Base-by-base conservation (phyloP, 2,888 invertebrate species). In the Teinopalpus imperialis region DNA sequence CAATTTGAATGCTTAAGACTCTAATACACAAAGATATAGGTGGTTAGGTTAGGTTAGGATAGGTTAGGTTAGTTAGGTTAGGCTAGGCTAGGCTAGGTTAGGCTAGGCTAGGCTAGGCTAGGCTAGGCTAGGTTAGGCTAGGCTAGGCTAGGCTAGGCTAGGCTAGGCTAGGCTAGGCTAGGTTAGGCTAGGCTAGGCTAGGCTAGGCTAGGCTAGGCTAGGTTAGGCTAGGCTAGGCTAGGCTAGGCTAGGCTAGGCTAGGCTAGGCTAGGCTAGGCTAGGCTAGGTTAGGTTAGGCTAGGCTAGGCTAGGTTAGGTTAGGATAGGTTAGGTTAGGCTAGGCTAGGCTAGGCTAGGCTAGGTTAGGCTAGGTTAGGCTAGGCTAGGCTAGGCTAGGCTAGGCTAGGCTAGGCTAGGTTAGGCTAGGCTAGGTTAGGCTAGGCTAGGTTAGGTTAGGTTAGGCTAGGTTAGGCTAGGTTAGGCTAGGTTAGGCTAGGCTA, bases 1-100 rank as follows among this genome's bases (percentile, higher is more conserved):
- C n/a, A n/a, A n/a, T n/a, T n/a, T n/a, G n/a, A n/a, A n/a, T n/a
- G n/a, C n/a, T n/a, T n/a, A n/a, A n/a, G n/a, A n/a, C n/a, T n/a
- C n/a, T n/a, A n/a, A n/a, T n/a, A n/a, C n/a, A n/a, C n/a, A n/a
- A n/a, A n/a, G n/a, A n/a, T n/a, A n/a, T n/a, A n/a, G n/a, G n/a
- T n/a, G n/a, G n/a, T n/a, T 48, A 48, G 48, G 48, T 48, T 48
- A 48, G 48, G 48, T 49, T 49, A 44, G 45, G 49, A 41, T 49
- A 49, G 49, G 49, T 49, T 49, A 45, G 45, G 49, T 49, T 49
- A 49, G 49, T 44, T 45, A 40, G 45, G 45, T 34, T 27, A 40
- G 46, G 46, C 39, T 34, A 46, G 46, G 46, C 39, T 34, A 46
- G 40, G 45, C 39, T 32, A 45, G 46, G 46, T 34, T 34, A 46